Evolutionary conservation across 1,140 invertebrate genomes (phyloP), one percentile per base, ranked within the genome.

Genomic region (Drosophila rufa): DNA sequence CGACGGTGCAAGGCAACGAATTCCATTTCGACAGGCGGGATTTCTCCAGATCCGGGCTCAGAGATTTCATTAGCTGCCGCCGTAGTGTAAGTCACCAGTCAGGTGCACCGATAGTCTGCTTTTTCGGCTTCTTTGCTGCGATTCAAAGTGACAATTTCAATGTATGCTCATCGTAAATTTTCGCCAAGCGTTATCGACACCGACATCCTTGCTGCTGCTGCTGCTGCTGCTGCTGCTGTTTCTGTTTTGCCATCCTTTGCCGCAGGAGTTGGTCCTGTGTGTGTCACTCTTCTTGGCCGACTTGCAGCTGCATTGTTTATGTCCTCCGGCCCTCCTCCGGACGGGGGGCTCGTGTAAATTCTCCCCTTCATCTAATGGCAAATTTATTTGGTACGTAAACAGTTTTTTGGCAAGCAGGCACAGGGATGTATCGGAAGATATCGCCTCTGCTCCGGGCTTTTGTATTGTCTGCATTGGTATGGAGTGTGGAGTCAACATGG

Each of bases 101-200:
- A 78, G 75, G 75, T 78, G 75, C 33, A 55, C 7, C 33, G 53
- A 40, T 27, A 45, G 47, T 25, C 30, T 45, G 57, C 76, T 53
- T 45, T 47, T 75, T 22, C 48, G 43, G 69, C 73, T 76, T 47
- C 58, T 82, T 51, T 48, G 56, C 17, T 65, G 22, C 65, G 59
- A 79, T 61, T 73, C 76, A 64, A 71, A 75, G 86, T 82, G 79
- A 70, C 82, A 91, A 91, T 82, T 81, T 87, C 80, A 91, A 79
- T 91, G 87, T 91, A 74, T 83, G 71, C 69, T 70, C 87, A 84
- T 82, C 83, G 89, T 91, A 91, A 91, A 91, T 91, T 91, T 77
- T 75, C 73, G 71, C 78, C 80, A 91, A 71, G 61, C 83, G 79
- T 75, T 90, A 58, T 75, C 74, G 69, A 45, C 64, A 67, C 48